phyloP scores from a whole-genome alignment of 2,113 vertebrate genomes.

The Parus major region DNA sequence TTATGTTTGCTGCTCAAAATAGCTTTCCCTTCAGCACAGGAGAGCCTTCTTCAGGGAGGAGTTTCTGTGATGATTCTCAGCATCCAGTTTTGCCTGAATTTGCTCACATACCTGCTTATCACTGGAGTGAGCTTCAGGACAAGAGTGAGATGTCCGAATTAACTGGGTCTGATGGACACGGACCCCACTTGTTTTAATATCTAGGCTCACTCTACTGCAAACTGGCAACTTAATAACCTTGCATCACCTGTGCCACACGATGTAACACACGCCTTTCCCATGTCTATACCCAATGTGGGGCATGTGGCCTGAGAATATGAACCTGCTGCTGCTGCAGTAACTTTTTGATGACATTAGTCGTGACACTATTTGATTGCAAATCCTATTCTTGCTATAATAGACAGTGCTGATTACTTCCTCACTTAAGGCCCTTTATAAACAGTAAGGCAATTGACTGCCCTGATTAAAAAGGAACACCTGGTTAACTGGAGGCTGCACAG shows the following conservation, averaged over 20 bases:
- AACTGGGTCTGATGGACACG: background rate
- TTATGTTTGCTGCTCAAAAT: conserved; percentile 11
- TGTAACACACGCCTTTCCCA: background rate
- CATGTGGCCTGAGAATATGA: background rate
- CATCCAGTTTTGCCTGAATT: background rate
- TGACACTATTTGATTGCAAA: conserved; percentile 23
- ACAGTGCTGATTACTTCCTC: conserved; percentile 55
- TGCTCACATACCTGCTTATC: background rate
- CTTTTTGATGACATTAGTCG: background rate
- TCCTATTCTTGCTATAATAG: conserved; percentile 10
- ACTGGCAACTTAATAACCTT: background rate
- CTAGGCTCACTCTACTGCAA: background rate
- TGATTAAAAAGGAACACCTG: conserved; percentile 60
- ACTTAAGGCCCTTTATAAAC: conserved; percentile 42
- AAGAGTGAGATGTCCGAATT: background rate
- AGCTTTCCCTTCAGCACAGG: background rate
- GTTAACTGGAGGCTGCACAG: background rate
- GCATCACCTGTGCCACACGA: background rate
- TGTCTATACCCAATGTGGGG: background rate
- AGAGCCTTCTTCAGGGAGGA: background rate
- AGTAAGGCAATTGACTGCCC: conserved; percentile 8
- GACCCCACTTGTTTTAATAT: background rate
- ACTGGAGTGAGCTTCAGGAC: background rate
- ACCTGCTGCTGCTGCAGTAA: background rate
- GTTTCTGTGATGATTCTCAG: background rate